Conservation (phyloP, 2,113 vertebrate species). For the Siniperca chuatsi region DNA sequence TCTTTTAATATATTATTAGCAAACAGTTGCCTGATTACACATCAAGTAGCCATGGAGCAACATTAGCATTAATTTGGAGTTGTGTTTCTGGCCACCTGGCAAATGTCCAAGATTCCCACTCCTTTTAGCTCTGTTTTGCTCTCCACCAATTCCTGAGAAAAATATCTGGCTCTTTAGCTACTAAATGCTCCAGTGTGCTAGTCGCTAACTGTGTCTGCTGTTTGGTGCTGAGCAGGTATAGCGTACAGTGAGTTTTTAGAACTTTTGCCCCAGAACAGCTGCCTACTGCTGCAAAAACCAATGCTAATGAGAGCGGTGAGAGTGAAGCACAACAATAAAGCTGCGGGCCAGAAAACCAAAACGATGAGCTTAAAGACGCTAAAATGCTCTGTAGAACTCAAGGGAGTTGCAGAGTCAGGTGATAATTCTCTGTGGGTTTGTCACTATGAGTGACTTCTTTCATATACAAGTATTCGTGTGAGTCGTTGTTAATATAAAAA, state of each 20-base stretch:
- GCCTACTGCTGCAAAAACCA: not conserved
- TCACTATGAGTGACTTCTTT: not conserved
- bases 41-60: not conserved
- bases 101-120: not conserved
- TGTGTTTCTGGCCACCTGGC: not conserved
- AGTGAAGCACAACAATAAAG: not conserved
- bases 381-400: rapidly evolving
- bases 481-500: not conserved
- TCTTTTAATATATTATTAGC: not conserved
- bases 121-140: not conserved
- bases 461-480: not conserved
- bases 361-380: not conserved
- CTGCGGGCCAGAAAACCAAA: not conserved
- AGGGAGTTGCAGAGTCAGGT: not conserved
- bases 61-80: not conserved
- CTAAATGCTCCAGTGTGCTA: too few species aligned
- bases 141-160: too few species aligned
- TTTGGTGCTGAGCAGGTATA: not conserved
- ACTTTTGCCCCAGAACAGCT: not conserved
- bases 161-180: too few species aligned
- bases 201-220: not conserved
- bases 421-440: not conserved
- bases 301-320: not conserved
- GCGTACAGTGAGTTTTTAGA: too few species aligned
- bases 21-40: not conserved